Evolutionary conservation across 2,797 vertebrate genomes (phyloP).

Genomic region (Sebastes melanostomus): DNA sequence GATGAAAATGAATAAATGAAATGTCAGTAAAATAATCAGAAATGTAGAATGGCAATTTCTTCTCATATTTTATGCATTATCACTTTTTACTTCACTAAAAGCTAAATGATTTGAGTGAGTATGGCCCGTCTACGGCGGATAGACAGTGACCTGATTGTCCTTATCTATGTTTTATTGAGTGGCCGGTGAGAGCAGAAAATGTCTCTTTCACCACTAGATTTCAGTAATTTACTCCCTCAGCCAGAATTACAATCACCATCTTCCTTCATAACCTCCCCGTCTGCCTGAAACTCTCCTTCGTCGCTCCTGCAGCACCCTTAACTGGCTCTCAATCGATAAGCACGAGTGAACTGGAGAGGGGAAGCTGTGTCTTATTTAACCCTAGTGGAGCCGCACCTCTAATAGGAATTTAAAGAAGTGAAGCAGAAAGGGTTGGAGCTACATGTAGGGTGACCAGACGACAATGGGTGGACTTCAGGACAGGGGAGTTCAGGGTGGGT

Average conservation of each 20-base stretch:
- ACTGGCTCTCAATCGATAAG: constrained; percentile 35
- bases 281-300: constrained; percentile 1
- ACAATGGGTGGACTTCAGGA: no score
- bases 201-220: constrained; percentile 30
- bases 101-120: neutral
- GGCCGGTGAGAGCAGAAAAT: constrained; percentile 21
- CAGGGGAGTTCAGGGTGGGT: no score
- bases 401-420: constrained; percentile 19
- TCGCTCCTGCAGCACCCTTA: constrained; percentile 12
- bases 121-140: neutral
- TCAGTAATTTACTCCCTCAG: constrained; percentile 13
- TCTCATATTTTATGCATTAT: no score
- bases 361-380: constrained; percentile 32
- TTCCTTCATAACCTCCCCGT: constrained; percentile 8
- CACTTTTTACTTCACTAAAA: neutral
- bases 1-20: neutral
- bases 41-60: neutral
- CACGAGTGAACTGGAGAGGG: constrained; percentile 26
- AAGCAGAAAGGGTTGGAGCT: neutral
- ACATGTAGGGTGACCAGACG: no score
- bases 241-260: constrained; percentile 25
- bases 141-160: constrained; percentile 8
- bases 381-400: constrained; percentile 3
- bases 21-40: neutral
- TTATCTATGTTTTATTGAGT: constrained; percentile 42